Base-by-base conservation (phyloP, 1,140 invertebrate genomes). In the Pygmarrhopalites habei region DNA sequence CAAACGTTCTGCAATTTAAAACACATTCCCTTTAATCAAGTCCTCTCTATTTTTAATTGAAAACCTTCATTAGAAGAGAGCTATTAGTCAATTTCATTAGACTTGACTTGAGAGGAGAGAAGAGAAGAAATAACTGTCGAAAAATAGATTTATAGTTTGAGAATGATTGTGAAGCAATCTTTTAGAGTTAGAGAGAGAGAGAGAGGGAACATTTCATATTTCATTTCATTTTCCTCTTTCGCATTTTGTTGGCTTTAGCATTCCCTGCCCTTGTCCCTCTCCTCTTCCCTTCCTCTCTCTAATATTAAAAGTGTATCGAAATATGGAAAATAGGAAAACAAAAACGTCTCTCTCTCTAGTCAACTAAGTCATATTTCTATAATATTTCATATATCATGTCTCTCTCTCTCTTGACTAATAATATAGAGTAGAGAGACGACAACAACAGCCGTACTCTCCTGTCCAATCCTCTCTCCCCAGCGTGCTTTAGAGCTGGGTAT, bases 11-110 rank as follows among this genome's bases (percentile, higher is more conserved):
- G 49, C 28, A 39, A 39, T 39, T 39, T 39, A 39, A 39, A 39
- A 17, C 10, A 52, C 23, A 28, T 52, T 52, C 49, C 21, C 49
- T 52, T 28, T 52, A 52, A 28, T 52, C 49, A 28, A 52, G 4
- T 46, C 44, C 25, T 26, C 23, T 52, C 28, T 52, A 10, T 46
- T 52, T 52, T 52, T 28, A 52, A 52, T 52, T 52, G 14, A 52
- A 52, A 52, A 52, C 14, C 14, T 29, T 52, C 21, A 52, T 52
- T 52, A 28, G 28, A 52, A 28, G 49, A 52, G 28, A 52, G 14
- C 49, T 52, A 52, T 52, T 52, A 52, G 49, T 52, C 49, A 52
- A 52, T 52, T 52, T 52, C 49, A 29, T 52, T 52, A 29, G 49
- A 29, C n/a, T n/a, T n/a, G n/a, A n/a, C n/a, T n/a, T n/a, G n/a